These are phyloP conservation scores for Ophioninae sp. DNA, from an alignment of 2,888 invertebrate genomes.

Conservation along the genomic window DNA sequence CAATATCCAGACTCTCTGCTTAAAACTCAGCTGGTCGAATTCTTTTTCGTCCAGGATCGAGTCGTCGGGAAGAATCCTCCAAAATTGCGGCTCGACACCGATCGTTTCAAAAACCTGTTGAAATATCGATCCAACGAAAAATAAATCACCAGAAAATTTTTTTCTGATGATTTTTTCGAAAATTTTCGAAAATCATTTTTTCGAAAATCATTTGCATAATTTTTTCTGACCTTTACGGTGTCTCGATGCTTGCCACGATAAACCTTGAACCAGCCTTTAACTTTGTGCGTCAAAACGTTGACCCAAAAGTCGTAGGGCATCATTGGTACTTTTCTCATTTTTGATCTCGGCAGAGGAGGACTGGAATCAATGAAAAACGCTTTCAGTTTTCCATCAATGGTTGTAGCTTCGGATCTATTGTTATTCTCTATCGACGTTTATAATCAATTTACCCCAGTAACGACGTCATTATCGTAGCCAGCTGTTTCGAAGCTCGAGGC, in stretches of 20 bases:
- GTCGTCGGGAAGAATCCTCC: slow-evolving; percentile 82
- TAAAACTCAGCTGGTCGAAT: slow-evolving; percentile 82
- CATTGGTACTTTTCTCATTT: slow-evolving; percentile 81
- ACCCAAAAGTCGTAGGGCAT: slow-evolving; percentile 85
- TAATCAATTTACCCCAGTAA: slow-evolving; percentile 79
- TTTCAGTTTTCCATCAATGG: neutral
- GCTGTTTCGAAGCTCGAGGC: slow-evolving; percentile 82
- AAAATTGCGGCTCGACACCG: slow-evolving; percentile 83
- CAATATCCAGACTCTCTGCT: slow-evolving; percentile 83
- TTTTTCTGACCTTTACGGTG: slow-evolving; percentile 74
- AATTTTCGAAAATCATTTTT: too few species aligned
- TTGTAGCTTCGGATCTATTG: neutral
- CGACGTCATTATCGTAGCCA: slow-evolving; percentile 83
- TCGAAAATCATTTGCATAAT: too few species aligned
- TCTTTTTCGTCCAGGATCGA: slow-evolving; percentile 81
- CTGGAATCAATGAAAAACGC: slow-evolving; percentile 66
- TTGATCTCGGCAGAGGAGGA: slow-evolving; percentile 76
- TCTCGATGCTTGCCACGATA: slow-evolving; percentile 79
- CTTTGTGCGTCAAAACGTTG: slow-evolving; percentile 80
- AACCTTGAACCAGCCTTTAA: slow-evolving; percentile 82
- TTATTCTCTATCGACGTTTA: neutral
- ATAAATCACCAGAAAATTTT: too few species aligned
- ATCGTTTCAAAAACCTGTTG: slow-evolving; percentile 81
- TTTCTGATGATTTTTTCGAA: too few species aligned
- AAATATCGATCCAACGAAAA: neutral